Percentiles rank a stretch among this genome's conserved stretches.
These are phyloP conservation scores for Dendrolimus punctatus DNA, from an alignment of 1,140 invertebrate species.

Conservation along the genomic window DNA sequence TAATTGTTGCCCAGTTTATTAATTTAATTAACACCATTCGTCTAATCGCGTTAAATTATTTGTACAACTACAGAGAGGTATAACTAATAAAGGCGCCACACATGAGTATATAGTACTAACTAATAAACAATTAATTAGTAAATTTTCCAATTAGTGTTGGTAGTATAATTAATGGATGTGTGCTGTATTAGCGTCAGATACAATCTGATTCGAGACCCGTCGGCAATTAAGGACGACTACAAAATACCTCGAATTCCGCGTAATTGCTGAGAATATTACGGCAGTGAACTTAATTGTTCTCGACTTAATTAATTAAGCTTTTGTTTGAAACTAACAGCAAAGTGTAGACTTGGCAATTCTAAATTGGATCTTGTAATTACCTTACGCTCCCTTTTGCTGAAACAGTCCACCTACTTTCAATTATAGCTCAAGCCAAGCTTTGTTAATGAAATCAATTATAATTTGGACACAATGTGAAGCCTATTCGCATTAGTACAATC, in stretches of 20 bases:
- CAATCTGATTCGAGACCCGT: constrained; percentile 61
- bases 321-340: constrained; percentile 71
- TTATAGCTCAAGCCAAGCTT: constrained; percentile 54
- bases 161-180: constrained; percentile 63
- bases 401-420: constrained; percentile 69
- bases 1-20: too few relatives aligned
- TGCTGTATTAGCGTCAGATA: constrained; percentile 60
- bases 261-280: constrained; percentile 70
- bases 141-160: constrained; percentile 63
- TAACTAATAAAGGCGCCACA: too few relatives aligned
- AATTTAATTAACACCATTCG: too few relatives aligned
- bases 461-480: constrained; percentile 57
- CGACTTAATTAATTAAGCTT: constrained; percentile 72
- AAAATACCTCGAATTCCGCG: constrained; percentile 67
- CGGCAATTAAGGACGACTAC: constrained; percentile 61
- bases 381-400: constrained; percentile 64
- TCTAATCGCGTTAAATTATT: too few relatives aligned
- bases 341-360: constrained; percentile 70
- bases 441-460: constrained; percentile 68
- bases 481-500: constrained; percentile 30
- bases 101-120: not conserved
- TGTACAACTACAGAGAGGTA: too few relatives aligned
- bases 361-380: constrained; percentile 72
- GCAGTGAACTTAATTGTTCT: constrained; percentile 70
- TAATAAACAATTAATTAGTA: constrained; percentile 46